Conservation (phyloP, 2,113 vertebrate genomes). For the Corythoichthys intestinalis region DNA sequence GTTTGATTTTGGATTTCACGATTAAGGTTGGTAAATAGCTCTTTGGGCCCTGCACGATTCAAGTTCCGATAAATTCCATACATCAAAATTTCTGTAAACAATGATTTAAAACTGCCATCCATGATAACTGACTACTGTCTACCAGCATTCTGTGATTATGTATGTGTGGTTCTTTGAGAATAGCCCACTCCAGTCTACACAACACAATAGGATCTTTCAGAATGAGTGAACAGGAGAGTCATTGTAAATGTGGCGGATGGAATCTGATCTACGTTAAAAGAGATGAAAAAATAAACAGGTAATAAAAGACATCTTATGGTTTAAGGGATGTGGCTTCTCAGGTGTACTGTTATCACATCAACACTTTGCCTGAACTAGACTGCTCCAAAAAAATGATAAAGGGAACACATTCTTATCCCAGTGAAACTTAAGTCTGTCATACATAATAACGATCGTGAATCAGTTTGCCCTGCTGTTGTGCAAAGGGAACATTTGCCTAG, state of each 20-base stretch:
- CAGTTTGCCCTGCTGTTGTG: background rate
- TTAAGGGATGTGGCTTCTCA: conserved; percentile 44
- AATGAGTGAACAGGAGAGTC: conserved; percentile 30
- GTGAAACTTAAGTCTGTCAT: background rate
- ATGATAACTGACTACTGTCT: conserved; percentile 24
- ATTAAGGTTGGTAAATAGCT: conserved; percentile 35
- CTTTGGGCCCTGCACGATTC: conserved; percentile 56
- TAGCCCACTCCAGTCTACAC: background rate
- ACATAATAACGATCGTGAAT: background rate
- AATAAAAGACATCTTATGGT: conserved; percentile 43
- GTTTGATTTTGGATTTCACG: conserved; percentile 31
- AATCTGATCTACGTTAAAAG: conserved; percentile 49
- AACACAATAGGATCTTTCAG: conserved; percentile 21
- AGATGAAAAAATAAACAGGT: conserved; percentile 34
- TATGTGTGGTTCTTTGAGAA: background rate
- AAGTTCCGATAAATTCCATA: conserved; percentile 22
- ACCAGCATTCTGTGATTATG: background rate
- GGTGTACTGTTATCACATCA: conserved; percentile 37
- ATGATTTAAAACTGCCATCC: conserved; percentile 17
- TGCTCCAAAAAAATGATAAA: background rate
- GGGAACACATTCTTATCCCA: background rate
- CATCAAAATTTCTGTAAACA: conserved; percentile 51
- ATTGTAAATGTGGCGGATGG: conserved; percentile 42
- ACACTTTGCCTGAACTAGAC: conserved; percentile 26
- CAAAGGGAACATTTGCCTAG: background rate